Conservation (phyloP, 2,888 invertebrate species). For the Drosophila hawaiiensis region DNA sequence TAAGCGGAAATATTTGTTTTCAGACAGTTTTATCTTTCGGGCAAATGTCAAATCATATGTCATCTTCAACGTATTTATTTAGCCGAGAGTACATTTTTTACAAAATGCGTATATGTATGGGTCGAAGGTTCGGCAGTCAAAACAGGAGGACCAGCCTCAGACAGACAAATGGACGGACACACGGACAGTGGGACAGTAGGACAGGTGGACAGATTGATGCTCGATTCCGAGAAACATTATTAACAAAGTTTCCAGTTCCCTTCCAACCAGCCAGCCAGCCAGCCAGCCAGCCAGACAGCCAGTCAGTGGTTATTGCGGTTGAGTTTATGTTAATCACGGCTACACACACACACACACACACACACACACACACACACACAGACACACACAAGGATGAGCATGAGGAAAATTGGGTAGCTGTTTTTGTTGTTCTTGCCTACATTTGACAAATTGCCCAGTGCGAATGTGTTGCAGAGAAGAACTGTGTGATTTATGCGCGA, state of each 20-base stretch:
- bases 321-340: slow-evolving; percentile 76
- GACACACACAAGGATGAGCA: neutral
- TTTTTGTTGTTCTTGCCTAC: slow-evolving; percentile 4
- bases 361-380: slow-evolving; percentile 33
- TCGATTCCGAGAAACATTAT: slow-evolving; percentile 62
- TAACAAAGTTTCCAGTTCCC: slow-evolving; percentile 68
- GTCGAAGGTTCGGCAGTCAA: slow-evolving; percentile 2
- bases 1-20: slow-evolving; percentile 76
- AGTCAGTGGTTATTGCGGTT: slow-evolving; percentile 70
- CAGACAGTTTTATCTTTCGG: slow-evolving; percentile 76
- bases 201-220: slow-evolving; percentile 61
- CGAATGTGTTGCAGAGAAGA: slow-evolving; percentile 30
- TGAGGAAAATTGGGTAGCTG: neutral
- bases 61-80: slow-evolving; percentile 78
- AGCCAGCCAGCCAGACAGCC: neutral
- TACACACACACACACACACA: slow-evolving; percentile 28
- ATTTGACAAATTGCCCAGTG: slow-evolving; percentile 77
- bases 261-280: slow-evolving; percentile 3
- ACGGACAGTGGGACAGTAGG: slow-evolving; percentile 13
- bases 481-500: slow-evolving; percentile 53
- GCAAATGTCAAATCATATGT: slow-evolving; percentile 76
- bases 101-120: slow-evolving; percentile 23
- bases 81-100: slow-evolving; percentile 60
- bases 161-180: neutral
- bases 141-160: neutral